phyloP scores from a whole-genome alignment of 2,797 vertebrate genomes.

The Acipenser transmontanus region DNA sequence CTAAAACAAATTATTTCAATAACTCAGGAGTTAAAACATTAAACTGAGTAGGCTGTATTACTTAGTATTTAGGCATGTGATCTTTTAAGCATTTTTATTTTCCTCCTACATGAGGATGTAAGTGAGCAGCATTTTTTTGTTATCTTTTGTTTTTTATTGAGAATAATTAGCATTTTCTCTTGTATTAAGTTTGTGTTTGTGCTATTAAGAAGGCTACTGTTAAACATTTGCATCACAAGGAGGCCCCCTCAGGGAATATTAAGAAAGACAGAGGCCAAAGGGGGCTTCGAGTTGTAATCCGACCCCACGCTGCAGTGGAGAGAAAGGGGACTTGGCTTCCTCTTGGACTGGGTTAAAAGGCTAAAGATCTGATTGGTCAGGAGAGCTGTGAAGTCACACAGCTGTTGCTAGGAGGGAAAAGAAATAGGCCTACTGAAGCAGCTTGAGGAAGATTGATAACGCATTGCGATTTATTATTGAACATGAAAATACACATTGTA shows the following conservation, averaged over 20 bases:
- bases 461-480: too few relatives aligned
- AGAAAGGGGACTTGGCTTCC: slow-evolving; percentile 32
- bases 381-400: slow-evolving; percentile 37
- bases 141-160: too few relatives aligned
- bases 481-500: too few relatives aligned
- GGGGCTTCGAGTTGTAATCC: slow-evolving; percentile 38
- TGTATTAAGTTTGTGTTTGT: neutral
- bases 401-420: slow-evolving; percentile 53
- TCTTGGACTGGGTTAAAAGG: slow-evolving; percentile 39
- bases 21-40: too few relatives aligned
- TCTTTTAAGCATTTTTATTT: too few relatives aligned
- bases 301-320: slow-evolving; percentile 34
- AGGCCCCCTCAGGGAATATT: slow-evolving; percentile 12
- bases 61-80: too few relatives aligned
- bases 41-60: too few relatives aligned
- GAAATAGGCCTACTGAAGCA: neutral
- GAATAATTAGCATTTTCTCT: neutral
- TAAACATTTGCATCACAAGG: slow-evolving; percentile 16
- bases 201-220: neutral
- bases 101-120: too few relatives aligned
- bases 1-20: too few relatives aligned
- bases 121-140: too few relatives aligned
- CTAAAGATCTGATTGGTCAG: slow-evolving; percentile 48
- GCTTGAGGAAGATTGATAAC: too few relatives aligned
- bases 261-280: slow-evolving; percentile 9